Base-by-base conservation (phyloP, 2,888 invertebrate genomes). In the Polylopha cassiicola region DNA sequence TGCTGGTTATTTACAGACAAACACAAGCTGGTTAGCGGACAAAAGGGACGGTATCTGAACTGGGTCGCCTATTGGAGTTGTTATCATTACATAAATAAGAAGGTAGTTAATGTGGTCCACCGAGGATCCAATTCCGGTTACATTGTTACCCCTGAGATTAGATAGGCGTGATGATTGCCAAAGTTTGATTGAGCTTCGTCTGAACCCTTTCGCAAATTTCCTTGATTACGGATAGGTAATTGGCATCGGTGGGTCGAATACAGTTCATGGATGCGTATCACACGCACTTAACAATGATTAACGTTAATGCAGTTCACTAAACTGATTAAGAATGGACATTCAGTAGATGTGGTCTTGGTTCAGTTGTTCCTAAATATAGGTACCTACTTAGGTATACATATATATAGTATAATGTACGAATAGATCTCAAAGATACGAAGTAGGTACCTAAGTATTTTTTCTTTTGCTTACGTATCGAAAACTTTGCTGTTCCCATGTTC, bases 181-280 rank as follows among this genome's bases (percentile, higher is more conserved):
- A 82, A 82, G 68, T 82, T 82, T 82, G 81, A 82, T 80, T 82
- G 80, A 80, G 75, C 66, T 58, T 61, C 65, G 64, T 64, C 62
- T 65, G 63, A 71, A 76, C 73, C 77, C 77, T 76, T 80, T 74
- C 65, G 64, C 62, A 68, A 65, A 67, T 70, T 65, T 68, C 63
- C 69, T 72, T 75, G 66, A 77, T 79, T 76, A 73, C 65, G 56
- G 63, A 60, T 65, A 64, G 59, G 68, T 76, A 75, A 79, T 76
- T 76, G 74, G 67, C 58, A 51, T 55, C 58, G 58, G 58, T 55
- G 63, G 65, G 65, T 68, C 60, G 66, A 55, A 56, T 61, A 61
- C 61, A 53, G 59, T 55, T 61, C 58, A 61, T 52, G 60, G 60
- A 58, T 52, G 48, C 48, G 36, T 51, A 57, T 60, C 61, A 53